A percentile compares a stretch with the other conserved stretches of the same genome.
These are phyloP conservation scores for Xyliphius kryptos DNA, from an alignment of 2,113 vertebrate species.

Conservation along the genomic window DNA sequence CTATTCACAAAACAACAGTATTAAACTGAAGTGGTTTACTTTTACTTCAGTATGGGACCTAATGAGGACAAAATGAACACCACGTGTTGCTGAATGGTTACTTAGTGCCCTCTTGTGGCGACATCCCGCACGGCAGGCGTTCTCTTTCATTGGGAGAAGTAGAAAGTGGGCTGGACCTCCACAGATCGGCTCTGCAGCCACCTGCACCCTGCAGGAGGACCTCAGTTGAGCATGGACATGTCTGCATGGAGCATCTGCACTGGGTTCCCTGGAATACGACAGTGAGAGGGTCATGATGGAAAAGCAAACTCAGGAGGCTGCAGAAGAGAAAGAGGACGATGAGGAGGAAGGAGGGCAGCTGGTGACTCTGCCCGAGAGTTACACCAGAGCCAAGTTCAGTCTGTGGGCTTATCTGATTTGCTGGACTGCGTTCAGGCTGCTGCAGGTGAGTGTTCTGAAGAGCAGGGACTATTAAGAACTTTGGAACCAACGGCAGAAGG, in stretches of 20 bases:
- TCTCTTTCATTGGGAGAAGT: background rate
- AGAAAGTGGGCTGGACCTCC: slow-evolving; percentile 13
- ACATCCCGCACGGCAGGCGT: background rate
- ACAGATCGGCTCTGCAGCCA: background rate
- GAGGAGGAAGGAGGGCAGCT: background rate
- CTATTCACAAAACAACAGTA: too few species aligned
- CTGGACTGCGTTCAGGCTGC: slow-evolving; percentile 23
- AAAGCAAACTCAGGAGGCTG: background rate
- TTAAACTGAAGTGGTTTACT: too few species aligned
- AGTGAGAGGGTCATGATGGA: slow-evolving; percentile 9
- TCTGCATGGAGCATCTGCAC: slow-evolving; percentile 2
- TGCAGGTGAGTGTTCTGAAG: slow-evolving; percentile 3
- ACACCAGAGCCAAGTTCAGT: slow-evolving; percentile 13
- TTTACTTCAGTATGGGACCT: too few species aligned
- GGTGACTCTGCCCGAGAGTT: background rate
- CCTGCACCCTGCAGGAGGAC: background rate
- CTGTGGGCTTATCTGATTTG: slow-evolving; percentile 20
- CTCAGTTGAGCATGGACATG: background rate
- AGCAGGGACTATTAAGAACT: too few species aligned
- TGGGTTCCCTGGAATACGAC: background rate
- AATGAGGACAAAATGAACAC: background rate
- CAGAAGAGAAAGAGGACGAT: background rate
- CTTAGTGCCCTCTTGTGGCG: background rate
- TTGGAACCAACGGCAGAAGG: too few species aligned
- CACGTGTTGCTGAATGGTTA: background rate